Evolutionary conservation across 2,888 invertebrate species (phyloP), one percentile per base, ranked within the genome.

Genomic region (Agrilus cyanescens): DNA sequence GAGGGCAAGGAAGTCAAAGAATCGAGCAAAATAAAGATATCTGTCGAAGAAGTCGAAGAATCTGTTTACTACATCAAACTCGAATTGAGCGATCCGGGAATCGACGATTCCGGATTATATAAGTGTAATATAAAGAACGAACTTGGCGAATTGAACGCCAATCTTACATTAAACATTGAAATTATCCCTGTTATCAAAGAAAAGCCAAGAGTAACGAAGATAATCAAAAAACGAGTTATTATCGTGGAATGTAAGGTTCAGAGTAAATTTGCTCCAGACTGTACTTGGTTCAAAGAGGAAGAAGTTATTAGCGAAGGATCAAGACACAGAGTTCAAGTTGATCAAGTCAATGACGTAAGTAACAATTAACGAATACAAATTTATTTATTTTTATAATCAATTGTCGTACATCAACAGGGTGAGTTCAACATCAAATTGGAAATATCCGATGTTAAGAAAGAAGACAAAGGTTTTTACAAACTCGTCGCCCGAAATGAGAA

Each of bases 111-210:
- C 57, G 98, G 97, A 53, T 75, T 95, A 49, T 98, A 97, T 74
- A 95, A 96, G 69, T 96, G 97, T 68, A 94, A 93, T 61, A 91
- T 95, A 59, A 94, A 93, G 68, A 97, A 96, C 70, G 79, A 82
- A 59, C 80, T 89, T 62, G 98, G 97, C 56, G 96, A 97, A 76
- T 79, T 94, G 52, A 95, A 95, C 66, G 95, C 95, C 47, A 96
- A 96, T 71, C 76, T 96, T 52, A 94, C 95, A 54, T 79, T 97
- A 57, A 96, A 97, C 70, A 93, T 97, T 71, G 94, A 95, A 83
- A 94, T 91, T 74, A 85, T 90, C 69, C 90, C 90, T 61, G 90
- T 91, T 57, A 91, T 90, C 59, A 88, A 85, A 70, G 91, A 91
- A 65, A 88, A 85, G 64, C 94, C 94, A 41, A 88, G 80, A 71